phyloP scores from a whole-genome alignment of 1,140 invertebrate species.

The Aphelenchoides fujianensis region DNA sequence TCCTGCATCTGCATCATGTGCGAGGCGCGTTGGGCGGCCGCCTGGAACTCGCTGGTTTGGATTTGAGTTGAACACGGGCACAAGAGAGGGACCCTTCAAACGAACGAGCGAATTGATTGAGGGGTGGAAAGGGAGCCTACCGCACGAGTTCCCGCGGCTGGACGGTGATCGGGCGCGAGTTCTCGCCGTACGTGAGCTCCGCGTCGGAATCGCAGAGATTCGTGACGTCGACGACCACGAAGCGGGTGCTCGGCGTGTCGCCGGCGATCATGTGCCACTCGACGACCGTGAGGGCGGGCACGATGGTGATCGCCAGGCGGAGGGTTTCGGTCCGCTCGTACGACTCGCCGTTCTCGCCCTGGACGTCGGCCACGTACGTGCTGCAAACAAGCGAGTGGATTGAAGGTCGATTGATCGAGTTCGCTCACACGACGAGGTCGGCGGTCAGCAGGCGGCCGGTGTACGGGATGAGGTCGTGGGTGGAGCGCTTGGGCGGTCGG shows the following conservation, averaged over 20 bases:
- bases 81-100: slow-evolving; percentile 54
- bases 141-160: slow-evolving; percentile 58
- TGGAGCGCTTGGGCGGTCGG: neutral
- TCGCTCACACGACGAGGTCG: too few relatives aligned
- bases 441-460: too few relatives aligned
- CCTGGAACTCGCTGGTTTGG: slow-evolving; percentile 41
- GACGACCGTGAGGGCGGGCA: slow-evolving; percentile 58
- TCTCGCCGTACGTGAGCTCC: slow-evolving; percentile 51
- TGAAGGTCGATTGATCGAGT: too few relatives aligned
- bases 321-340: slow-evolving; percentile 45
- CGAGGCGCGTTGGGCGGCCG: slow-evolving; percentile 48
- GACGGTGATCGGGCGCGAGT: slow-evolving; percentile 44
- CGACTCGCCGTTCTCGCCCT: slow-evolving; percentile 28
- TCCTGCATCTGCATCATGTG: slow-evolving; percentile 61
- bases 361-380: slow-evolving; percentile 52
- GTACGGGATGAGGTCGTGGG: slow-evolving; percentile 59
- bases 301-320: slow-evolving; percentile 54
- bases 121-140: too few relatives aligned
- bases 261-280: slow-evolving; percentile 58
- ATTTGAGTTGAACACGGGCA: slow-evolving; percentile 59
- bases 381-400: too few relatives aligned
- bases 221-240: slow-evolving; percentile 57
- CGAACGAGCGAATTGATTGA: slow-evolving; percentile 17
- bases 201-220: slow-evolving; percentile 59
- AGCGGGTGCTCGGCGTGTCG: slow-evolving; percentile 47